Conservation (phyloP, 2,797 vertebrate genomes). For the Pipistrellus pygmaeus region DNA sequence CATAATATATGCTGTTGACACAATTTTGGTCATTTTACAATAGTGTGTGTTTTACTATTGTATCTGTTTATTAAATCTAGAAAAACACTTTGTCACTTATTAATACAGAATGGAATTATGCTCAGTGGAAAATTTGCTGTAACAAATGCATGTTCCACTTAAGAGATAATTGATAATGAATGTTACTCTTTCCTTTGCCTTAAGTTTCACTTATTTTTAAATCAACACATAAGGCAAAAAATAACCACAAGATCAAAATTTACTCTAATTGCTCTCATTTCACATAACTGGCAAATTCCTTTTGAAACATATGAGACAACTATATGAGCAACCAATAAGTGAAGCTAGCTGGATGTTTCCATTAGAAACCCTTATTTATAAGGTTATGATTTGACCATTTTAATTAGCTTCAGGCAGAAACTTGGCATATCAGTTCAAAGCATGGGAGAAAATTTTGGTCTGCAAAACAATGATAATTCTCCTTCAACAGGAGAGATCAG, state of each 20-base stretch:
- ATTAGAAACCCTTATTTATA: constrained; percentile 75
- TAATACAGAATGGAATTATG: constrained; percentile 39
- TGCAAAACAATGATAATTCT: constrained; percentile 35
- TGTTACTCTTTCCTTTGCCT: constrained; percentile 72
- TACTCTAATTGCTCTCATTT: constrained; percentile 83
- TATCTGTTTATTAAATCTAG: constrained; percentile 46
- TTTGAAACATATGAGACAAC: constrained; percentile 73
- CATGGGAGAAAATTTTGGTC: constrained; percentile 18
- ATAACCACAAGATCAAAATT: constrained; percentile 80
- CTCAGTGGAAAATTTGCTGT: constrained; percentile 62
- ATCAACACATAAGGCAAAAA: constrained; percentile 72
- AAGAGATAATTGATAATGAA: constrained; percentile 57
- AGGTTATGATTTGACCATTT: constrained; percentile 77
- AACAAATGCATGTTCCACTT: constrained; percentile 50
- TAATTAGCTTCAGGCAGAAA: constrained; percentile 81
- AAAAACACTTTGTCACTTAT: constrained; percentile 57
- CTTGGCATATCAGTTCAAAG: constrained; percentile 67
- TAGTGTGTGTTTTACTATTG: constrained; percentile 13
- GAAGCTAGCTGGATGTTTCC: constrained; percentile 77
- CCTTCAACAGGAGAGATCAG: not conserved
- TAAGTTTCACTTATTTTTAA: constrained; percentile 84
- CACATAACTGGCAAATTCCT: constrained; percentile 77
- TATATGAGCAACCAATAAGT: constrained; percentile 72
- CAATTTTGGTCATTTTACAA: constrained; percentile 41
- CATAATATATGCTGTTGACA: constrained; percentile 51